These are phyloP conservation scores for Heliconius erato DNA, from an alignment of 2,888 invertebrate species.

Conservation along the genomic window DNA sequence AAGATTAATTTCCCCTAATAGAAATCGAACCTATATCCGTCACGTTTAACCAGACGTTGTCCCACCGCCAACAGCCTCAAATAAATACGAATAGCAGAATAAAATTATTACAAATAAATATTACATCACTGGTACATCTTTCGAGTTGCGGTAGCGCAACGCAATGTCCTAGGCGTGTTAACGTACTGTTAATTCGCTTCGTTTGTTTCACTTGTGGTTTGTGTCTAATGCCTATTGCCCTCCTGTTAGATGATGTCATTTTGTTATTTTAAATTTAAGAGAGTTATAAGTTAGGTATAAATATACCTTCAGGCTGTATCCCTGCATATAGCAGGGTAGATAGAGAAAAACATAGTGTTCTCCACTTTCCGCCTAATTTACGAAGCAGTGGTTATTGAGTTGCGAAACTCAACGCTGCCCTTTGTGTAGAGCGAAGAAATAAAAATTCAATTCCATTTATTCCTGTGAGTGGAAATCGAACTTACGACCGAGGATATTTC, in stretches of 20 bases:
- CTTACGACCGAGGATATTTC: too few species aligned
- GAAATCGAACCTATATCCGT: too few species aligned
- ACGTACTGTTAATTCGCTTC: slow-evolving; percentile 28
- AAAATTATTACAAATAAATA: slow-evolving; percentile 1
- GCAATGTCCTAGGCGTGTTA: slow-evolving; percentile 9
- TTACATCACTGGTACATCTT: slow-evolving; percentile 23
- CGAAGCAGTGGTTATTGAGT: too few species aligned
- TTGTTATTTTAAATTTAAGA: not conserved
- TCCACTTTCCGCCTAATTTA: too few species aligned
- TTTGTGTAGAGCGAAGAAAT: too few species aligned
- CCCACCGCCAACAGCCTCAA: not conserved
- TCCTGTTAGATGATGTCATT: slow-evolving; percentile 24
- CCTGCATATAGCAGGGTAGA: not conserved
- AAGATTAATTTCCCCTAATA: too few species aligned
- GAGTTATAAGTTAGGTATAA: not conserved
- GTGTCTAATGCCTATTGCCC: not conserved
- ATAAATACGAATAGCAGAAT: not conserved
- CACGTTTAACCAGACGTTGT: too few species aligned
- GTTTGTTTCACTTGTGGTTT: slow-evolving; percentile 30
- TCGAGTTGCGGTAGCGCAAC: slow-evolving; percentile 10
- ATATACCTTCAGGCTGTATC: not conserved
- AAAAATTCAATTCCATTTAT: too few species aligned
- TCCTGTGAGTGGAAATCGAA: too few species aligned
- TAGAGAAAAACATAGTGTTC: not conserved
- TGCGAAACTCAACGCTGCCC: too few species aligned